Percentiles rank a stretch among this genome's conserved stretches.
phyloP scores from a whole-genome alignment of 2,888 invertebrate species.

The Zele albiditarsus region DNA sequence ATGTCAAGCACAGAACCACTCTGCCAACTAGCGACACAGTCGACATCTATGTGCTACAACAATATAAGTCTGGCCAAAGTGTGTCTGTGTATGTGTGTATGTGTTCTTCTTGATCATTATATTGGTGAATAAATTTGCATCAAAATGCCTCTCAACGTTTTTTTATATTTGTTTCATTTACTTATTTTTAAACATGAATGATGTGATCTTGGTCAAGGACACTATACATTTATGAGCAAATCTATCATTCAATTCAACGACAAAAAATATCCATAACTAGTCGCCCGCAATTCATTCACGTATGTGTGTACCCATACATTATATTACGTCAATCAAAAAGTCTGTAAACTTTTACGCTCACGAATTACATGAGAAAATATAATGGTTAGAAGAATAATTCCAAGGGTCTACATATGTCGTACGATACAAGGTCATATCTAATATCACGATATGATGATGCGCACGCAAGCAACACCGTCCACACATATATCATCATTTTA shows the following conservation, averaged over 20 bases:
- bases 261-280: background rate
- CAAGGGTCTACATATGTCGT: background rate
- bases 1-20: conserved; percentile 9
- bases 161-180: background rate
- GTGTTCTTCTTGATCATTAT: conserved; percentile 10
- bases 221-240: conserved; percentile 7
- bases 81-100: background rate
- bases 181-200: conserved; percentile 9
- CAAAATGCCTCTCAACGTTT: conserved; percentile 10
- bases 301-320: background rate
- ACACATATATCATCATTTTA: background rate
- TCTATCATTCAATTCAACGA: conserved; percentile 8
- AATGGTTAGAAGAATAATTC: conserved; percentile 2
- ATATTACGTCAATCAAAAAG: background rate
- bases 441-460: conserved; percentile 10
- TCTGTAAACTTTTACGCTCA: background rate
- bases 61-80: background rate
- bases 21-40: background rate
- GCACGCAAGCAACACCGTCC: conserved; percentile 1
- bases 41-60: background rate
- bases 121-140: conserved; percentile 39
- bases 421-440: background rate
- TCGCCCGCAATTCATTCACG: background rate
- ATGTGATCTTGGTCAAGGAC: conserved; percentile 36
- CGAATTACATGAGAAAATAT: background rate